A percentile compares a stretch with the other conserved stretches of the same genome.
Conservation (phyloP, 1,140 invertebrate genomes). For the Trichonephila clavipes region DNA sequence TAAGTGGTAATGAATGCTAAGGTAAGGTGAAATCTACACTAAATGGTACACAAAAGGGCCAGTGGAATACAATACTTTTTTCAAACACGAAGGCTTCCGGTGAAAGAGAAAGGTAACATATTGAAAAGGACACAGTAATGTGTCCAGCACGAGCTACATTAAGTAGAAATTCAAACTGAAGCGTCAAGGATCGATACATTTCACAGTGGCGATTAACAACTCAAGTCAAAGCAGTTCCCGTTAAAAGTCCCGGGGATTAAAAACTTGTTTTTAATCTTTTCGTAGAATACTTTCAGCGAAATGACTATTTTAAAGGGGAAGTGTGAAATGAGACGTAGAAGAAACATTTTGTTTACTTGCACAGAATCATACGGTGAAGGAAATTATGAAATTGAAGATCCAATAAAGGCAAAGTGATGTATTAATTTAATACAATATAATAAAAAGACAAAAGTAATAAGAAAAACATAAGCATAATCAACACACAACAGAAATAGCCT, state of each 20-base stretch:
- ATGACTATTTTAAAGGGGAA: not conserved
- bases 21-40: not conserved
- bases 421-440: too few species aligned
- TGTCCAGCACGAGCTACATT: not conserved
- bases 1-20: not conserved
- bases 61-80: not conserved
- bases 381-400: not conserved
- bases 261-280: not conserved
- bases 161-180: not conserved
- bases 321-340: not conserved
- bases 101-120: not conserved
- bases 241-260: not conserved
- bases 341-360: not conserved
- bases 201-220: not conserved
- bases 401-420: too few species aligned
- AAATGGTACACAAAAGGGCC: not conserved
- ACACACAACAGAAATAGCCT: too few species aligned
- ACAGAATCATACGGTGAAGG: not conserved
- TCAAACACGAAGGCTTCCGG: not conserved
- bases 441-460: too few species aligned
- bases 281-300: not conserved
- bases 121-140: slow-evolving; percentile 1
- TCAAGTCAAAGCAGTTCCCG: not conserved
- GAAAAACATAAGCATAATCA: too few species aligned
- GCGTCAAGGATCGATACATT: slow-evolving; percentile 14